Base-by-base conservation (phyloP, 2,888 invertebrate genomes). In the Dioctria rufipes region DNA sequence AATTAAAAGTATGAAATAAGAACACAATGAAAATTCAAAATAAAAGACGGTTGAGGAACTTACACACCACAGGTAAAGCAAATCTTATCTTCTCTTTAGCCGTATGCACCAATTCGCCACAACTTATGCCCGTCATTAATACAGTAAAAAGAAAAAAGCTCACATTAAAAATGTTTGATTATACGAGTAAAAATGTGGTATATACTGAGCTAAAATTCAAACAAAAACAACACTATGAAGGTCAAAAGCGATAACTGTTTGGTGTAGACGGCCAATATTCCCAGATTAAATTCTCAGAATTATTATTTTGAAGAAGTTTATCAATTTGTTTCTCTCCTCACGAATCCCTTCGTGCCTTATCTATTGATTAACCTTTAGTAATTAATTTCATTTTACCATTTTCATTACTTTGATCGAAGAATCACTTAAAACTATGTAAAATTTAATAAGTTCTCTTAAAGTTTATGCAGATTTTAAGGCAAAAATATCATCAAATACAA, bases 281-380 rank as follows among this genome's bases (percentile, higher is more conserved):
- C 90, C 90, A 90, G 90, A 91, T 90, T 90, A 90, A 90, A 90
- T 91, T 73, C 42, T 90, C 90, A 90, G 90, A 69, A 80, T 54
- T 58, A 54, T 80, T 25, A 25, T 60, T 43, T 58, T 67, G 9
- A 8, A 5, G 4, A 13, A 46, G 54, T 46, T 61, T 9, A 37
- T 37, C 8, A 40, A 77, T 60, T 77, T 54, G 54, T 65, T 80
- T 4, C 58, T 78, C 42, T 43, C 11, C 11, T 71, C 39, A 11
- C 77, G 66, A 66, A 43, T 66, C 42, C 5, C 11, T 66, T 66
- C 46, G 42, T 42, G n/a, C 42, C 11, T 25, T 63, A 42, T 67
- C 61, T 75, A 73, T 61, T 63, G 25, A 60, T 80, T 67, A 40
- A 43, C 67, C 69, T 69, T 80, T 67, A 60, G 40, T 81, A 8